Evolutionary conservation across 2,113 vertebrate species (phyloP), one percentile per base, ranked within the genome.

Genomic region (Hiodon tergisus): DNA sequence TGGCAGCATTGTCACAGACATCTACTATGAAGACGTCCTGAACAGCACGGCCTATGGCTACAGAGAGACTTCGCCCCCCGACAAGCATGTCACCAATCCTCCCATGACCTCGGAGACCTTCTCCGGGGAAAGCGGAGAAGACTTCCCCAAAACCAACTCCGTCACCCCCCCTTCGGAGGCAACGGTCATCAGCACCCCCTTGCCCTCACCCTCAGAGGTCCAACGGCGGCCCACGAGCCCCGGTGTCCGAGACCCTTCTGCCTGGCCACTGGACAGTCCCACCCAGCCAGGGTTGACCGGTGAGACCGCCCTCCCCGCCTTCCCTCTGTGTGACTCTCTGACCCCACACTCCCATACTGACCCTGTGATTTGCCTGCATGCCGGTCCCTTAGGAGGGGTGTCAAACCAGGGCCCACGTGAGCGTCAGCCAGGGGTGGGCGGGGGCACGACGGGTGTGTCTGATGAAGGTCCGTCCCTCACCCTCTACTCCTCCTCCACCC

Each of bases 281-380:
- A 94, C 92, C 73, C 89, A 92, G 55, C 89, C 93, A 1, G 75
- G 93, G 54, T 93, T 89, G 81, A 97, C 95, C 82, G 97, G 97
- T 98, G 97, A 98, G 97, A 88, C 86, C 86, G 86, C 93, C 82
- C 88, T 88, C 88, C 91, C 93, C 89, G 81, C 84, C 89, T 89
- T 90, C 89, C 78, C 80, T 84, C 71, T 85, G 79, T 87, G 81
- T 86, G 90, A 84, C 79, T 79, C 81, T 85, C 84, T 90, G 82
- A 82, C 51, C 78, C 82, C 4, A 53, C n/a, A 10, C 86, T 88
- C 93, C 72, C 4, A 51, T 63, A 47, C 59, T 4, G 70, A 70
- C 82, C 73, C 83, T 54, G 81, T 77, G 67, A 68, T 81, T 78
- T 81, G 92, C 92, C 92, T 96, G 95, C 94, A 97, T 98, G 95